Evolutionary conservation across 2,113 vertebrate species (phyloP), one percentile per base, ranked within the genome.

Genomic region (Cricetomys ansorgei): DNA sequence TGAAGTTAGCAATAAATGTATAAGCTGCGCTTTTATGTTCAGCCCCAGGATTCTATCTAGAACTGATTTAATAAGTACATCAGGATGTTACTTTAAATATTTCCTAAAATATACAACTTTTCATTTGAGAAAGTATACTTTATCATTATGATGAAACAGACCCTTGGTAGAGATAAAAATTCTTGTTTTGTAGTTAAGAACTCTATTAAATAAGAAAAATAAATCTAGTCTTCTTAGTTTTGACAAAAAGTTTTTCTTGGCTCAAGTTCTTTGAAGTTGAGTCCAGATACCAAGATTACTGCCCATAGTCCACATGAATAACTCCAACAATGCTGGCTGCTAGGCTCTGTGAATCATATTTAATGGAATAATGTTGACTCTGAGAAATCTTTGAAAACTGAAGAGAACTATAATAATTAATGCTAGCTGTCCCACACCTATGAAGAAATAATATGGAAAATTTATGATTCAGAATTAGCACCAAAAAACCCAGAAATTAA

Each of bases 211-310:
- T 84, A 83, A 70, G 59, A 80, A 96, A 97, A 90, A 96, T 72
- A 97, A 95, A 94, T 80, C 5, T 21, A 55, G 67, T 76, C 9
- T 50, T 50, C 93, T 88, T 89, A 55, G 72, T 57, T 91, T 92
- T 93, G 45, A 77, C 67, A 17, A 79, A 92, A 48, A 9, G 37
- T 93, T 97, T 97, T 96, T 29, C 75, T 93, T 96, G 96, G 95
- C 90, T 95, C 45, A 69, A 57, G 65, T 88, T 80, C 45, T 76
- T 91, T 72, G 59, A 95, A 17, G 0, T 88, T 92, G 57, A 81
- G 25, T 88, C 64, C 92, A 96, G 69, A 97, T 62, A 92, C 67
- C 73, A 93, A 94, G 88, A 93, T 85, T 29, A 45, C 55, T 95
- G 86, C 55, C 93, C 77, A 89, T 19, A 45, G 29, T 81, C 86